Evolutionary conservation across 2,113 vertebrate genomes (phyloP).

Genomic region (Phyllopteryx taeniolatus): DNA sequence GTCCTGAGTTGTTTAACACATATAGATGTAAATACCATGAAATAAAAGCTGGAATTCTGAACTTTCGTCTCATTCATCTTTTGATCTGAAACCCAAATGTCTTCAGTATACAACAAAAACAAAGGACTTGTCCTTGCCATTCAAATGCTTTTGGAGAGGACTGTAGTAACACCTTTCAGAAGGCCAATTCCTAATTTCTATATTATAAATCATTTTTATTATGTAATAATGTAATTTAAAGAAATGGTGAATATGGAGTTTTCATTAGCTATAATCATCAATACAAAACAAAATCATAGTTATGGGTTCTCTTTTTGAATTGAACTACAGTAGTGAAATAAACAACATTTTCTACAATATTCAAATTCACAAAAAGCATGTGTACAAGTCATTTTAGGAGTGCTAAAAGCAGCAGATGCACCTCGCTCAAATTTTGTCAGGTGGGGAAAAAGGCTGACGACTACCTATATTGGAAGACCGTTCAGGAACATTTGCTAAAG

Average conservation of each 20-base stretch:
- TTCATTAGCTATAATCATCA: neutral
- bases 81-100: too few relatives aligned
- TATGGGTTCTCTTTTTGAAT: neutral
- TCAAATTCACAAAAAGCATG: neutral
- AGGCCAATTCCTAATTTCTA: neutral
- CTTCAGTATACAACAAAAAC: too few relatives aligned
- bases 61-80: too few relatives aligned
- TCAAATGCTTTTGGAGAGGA: too few relatives aligned
- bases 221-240: neutral
- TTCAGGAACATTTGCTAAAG: conserved; percentile 24
- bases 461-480: neutral
- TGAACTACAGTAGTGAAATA: neutral
- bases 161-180: neutral
- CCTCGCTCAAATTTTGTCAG: neutral
- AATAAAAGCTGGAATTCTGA: too few relatives aligned
- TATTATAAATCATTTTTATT: neutral
- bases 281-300: too few relatives aligned
- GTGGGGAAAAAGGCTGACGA: neutral
- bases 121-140: too few relatives aligned
- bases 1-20: too few relatives aligned
- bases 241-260: neutral
- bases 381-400: neutral
- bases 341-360: neutral
- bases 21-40: too few relatives aligned
- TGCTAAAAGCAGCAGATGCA: neutral